phyloP scores from a whole-genome alignment of 1,140 invertebrate genomes.

The Diplogasteroides magnus region DNA sequence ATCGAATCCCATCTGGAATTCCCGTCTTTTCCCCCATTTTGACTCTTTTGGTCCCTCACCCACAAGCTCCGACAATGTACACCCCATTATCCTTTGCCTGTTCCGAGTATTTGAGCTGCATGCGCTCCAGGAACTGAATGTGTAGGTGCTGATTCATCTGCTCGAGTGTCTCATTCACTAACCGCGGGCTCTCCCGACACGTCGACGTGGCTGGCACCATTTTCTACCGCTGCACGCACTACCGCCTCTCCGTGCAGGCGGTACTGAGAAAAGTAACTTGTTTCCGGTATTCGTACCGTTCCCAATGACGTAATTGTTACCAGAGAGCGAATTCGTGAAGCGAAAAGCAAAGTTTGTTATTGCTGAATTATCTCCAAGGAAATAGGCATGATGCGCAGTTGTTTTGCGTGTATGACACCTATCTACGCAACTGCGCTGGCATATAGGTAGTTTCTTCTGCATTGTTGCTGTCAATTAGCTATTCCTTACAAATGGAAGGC shows the following conservation, averaged over 20 bases:
- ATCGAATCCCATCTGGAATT: slow-evolving; percentile 67
- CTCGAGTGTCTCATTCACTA: slow-evolving; percentile 13
- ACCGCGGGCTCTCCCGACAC: slow-evolving; percentile 79
- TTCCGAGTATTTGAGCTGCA: slow-evolving; percentile 74
- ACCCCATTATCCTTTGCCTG: slow-evolving; percentile 71
- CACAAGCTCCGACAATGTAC: slow-evolving; percentile 82
- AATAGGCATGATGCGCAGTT: too few species aligned
- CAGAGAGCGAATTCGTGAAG: too few species aligned
- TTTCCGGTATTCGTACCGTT: too few species aligned
- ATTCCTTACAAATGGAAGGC: too few species aligned
- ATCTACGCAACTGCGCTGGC: too few species aligned
- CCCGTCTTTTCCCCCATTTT: not conserved
- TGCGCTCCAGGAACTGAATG: slow-evolving; percentile 73
- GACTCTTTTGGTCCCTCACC: slow-evolving; percentile 71
- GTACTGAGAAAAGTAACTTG: slow-evolving; percentile 65
- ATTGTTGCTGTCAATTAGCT: too few species aligned
- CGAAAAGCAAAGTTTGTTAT: too few species aligned
- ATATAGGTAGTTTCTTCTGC: too few species aligned
- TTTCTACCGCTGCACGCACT: slow-evolving; percentile 78
- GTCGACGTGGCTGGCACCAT: slow-evolving; percentile 78
- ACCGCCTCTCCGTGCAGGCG: slow-evolving; percentile 79
- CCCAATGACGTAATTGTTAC: too few species aligned
- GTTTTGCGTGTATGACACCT: too few species aligned
- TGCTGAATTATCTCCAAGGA: too few species aligned
- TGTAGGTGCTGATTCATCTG: not conserved